Evolutionary conservation across 2,888 invertebrate species (phyloP).

Genomic region (Xylocampa areola): DNA sequence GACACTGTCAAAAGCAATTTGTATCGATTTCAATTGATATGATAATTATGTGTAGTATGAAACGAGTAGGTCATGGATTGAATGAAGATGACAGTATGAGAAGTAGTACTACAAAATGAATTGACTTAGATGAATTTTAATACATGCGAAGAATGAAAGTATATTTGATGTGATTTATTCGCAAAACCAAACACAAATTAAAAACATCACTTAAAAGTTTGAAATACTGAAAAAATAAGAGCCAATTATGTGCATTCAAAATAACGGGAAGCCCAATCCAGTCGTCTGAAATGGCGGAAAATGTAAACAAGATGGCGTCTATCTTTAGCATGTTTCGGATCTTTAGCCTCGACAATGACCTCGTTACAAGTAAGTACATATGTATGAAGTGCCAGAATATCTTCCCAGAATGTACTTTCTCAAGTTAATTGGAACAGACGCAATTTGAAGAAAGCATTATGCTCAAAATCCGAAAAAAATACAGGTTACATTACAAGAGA

Average conservation of each 20-base stretch:
- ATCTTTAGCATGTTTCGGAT: conserved; percentile 61
- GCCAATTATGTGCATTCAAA: conserved; percentile 12
- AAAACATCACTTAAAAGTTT: conserved; percentile 16
- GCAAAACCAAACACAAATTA: neutral
- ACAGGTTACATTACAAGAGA: too few relatives aligned
- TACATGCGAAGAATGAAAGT: neutral
- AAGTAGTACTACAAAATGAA: too few relatives aligned
- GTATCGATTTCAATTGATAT: conserved; percentile 13
- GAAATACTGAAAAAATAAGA: conserved; percentile 4
- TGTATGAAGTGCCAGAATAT: conserved; percentile 18
- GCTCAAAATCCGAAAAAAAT: neutral
- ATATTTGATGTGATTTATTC: neutral
- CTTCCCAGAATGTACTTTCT: conserved; percentile 21
- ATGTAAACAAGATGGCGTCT: conserved; percentile 68
- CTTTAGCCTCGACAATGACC: conserved; percentile 47
- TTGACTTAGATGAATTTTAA: too few relatives aligned
- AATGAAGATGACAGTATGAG: conserved; percentile 11
- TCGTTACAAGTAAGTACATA: neutral
- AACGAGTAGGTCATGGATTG: conserved; percentile 15
- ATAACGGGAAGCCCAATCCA: conserved; percentile 3
- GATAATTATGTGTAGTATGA: conserved; percentile 12
- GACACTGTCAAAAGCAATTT: conserved; percentile 22
- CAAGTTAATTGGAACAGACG: neutral
- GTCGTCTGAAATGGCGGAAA: conserved; percentile 12
- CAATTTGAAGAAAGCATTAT: neutral